Evolutionary conservation across 2,113 vertebrate species (phyloP), one percentile per base, ranked within the genome.

Genomic region (Zeus faber): DNA sequence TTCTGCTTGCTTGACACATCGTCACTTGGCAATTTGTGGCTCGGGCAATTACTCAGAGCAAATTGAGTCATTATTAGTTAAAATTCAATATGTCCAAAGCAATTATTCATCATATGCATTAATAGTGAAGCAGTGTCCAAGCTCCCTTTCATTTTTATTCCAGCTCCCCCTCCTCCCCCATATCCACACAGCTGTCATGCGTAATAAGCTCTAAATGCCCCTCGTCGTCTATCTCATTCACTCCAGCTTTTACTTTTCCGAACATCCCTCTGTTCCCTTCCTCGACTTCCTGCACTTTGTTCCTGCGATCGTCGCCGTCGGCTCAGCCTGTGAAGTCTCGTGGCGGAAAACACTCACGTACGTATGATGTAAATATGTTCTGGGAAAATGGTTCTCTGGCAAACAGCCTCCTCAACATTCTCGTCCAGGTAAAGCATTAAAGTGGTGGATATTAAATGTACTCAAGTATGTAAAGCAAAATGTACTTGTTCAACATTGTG

Each of bases 121-220:
- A 61, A 51, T 55, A 53, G 58, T 33, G 21, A 51, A 58, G 29
- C 27, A 23, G 29, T 2, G 47, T 39, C 37, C 45, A 29, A 58
- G 66, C 25, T 23, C 41, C 14, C 6, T 24, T 64, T 50, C 14
- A 76, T 37, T n/a, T 44, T 18, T 44, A 44, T 44, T 44, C 76
- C 64, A 65, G 65, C 53, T 67, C 76, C 48, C 69, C 23, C 37
- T 33, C 49, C 21, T 17, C 20, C 6, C 20, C 27, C 21, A 54
- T 49, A 57, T 40, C 54, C 21, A 54, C 62, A 53, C 35, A 33
- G 45, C 31, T 70, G 54, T 49, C 66, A 65, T 6, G 31, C 0
- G 6, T 67, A 67, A 73, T 72, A 54, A 57, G 48, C 35, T 41
- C 37, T 29, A 65, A 72, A 70, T 67, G 25, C 76, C 55, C 37